Evolutionary conservation across 2,888 invertebrate genomes (phyloP), one percentile per base, ranked within the genome.

Genomic region (Neoitamus cyanurus): DNA sequence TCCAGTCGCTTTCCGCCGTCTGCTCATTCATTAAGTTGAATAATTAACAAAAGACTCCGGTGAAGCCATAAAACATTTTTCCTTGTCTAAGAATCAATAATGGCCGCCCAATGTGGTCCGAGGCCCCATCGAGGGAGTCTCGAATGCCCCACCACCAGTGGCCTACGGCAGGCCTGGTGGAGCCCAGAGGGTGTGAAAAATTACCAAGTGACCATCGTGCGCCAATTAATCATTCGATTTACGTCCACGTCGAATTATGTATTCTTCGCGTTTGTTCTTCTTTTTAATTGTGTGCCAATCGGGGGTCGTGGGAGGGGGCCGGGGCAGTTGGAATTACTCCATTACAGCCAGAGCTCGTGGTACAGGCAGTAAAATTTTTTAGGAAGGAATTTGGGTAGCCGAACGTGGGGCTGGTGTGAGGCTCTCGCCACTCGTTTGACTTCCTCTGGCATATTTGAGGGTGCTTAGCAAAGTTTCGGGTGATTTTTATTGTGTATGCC

Each of bases 21-120:
- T 42, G 28, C 42, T 11, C 15, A 78, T 84, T 86, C 86, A 86
- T 86, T 84, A 86, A 78, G 80, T 84, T 86, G 86, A 80, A 86
- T 86, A 86, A 86, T 86, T 86, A 86, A 86, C 86, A 83, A 86
- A 86, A 83, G 72, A 84, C 31, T 83, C 70, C 42, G 72, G 72
- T 72, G 48, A 46, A 73, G 31, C 83, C 69, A 68, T 70, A 69
- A 69, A 25, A 37, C 83, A 69, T 83, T 83, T 69, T 83, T 70
- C 37, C 69, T 30, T 69, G 69, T 83, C 69, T 69, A 30, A 83
- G 83, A 69, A 83, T 83, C 83, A 83, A 83, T 83, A 83, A 69
- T 36, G 78, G 58, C 28, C 34, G 31, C 31, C 34, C 15, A 48
- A 31, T 42, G 42, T 42, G 42, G 77, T 78, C 20, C 46, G 13